These are phyloP conservation scores for Phyllotreta striolata DNA, from an alignment of 2,888 invertebrate species.

Conservation along the genomic window DNA sequence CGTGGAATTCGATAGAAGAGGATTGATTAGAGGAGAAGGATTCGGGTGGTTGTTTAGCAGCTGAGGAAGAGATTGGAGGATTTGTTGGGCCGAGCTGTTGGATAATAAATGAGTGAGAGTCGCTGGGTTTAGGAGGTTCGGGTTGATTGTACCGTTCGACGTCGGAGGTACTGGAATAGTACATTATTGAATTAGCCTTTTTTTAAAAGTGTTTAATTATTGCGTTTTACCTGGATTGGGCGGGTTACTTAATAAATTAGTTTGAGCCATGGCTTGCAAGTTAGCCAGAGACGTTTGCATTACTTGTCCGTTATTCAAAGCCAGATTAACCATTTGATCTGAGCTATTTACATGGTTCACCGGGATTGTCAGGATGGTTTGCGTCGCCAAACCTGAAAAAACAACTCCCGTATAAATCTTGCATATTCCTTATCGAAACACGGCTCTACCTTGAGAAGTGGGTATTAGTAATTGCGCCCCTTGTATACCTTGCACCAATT, in stretches of 20 bases:
- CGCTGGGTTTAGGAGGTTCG: slow-evolving; percentile 73
- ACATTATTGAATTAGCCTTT: not conserved
- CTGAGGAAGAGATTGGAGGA: slow-evolving; percentile 78
- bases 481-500: slow-evolving; percentile 91
- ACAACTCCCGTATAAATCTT: slow-evolving; percentile 1
- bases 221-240: slow-evolving; percentile 25
- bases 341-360: slow-evolving; percentile 84
- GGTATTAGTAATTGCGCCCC: slow-evolving; percentile 94
- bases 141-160: slow-evolving; percentile 70
- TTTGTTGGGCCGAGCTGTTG: slow-evolving; percentile 71
- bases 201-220: slow-evolving; percentile 6
- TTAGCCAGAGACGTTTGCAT: slow-evolving; percentile 85
- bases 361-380: slow-evolving; percentile 95
- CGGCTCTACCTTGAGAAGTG: slow-evolving; percentile 68
- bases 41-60: slow-evolving; percentile 59
- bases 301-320: slow-evolving; percentile 85
- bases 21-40: slow-evolving; percentile 52
- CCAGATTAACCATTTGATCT: slow-evolving; percentile 79
- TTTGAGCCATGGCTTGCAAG: slow-evolving; percentile 78
- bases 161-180: slow-evolving; percentile 64
- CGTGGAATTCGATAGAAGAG: slow-evolving; percentile 47
- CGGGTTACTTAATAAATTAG: slow-evolving; percentile 64
- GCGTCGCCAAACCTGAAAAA: slow-evolving; percentile 85
- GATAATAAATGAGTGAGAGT: slow-evolving; percentile 77
- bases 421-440: not conserved